Percentiles rank a stretch among this genome's conserved stretches.
phyloP scores from a whole-genome alignment of 2,888 invertebrate genomes.

The Leptinotarsa rubiginosa region DNA sequence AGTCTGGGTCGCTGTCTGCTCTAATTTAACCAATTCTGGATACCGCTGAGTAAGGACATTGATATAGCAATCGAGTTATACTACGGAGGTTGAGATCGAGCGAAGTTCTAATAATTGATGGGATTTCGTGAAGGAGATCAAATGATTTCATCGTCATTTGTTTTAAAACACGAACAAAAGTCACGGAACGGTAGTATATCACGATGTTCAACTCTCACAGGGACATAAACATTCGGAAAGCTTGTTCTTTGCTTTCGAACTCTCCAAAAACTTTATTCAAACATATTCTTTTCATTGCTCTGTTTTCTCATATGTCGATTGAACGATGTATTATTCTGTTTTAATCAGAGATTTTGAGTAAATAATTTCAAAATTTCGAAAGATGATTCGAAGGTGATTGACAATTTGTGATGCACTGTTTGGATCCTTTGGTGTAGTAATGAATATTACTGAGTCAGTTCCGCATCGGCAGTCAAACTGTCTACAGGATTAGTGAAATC shows the following conservation, averaged over 20 bases:
- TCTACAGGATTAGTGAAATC: too few species aligned
- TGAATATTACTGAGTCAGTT: too few species aligned
- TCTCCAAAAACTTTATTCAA: neutral
- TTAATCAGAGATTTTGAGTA: too few species aligned
- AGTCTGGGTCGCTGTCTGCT: constrained; percentile 42
- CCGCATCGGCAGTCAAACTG: too few species aligned
- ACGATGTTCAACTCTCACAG: neutral
- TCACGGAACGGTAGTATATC: constrained; percentile 15
- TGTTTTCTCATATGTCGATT: too few species aligned
- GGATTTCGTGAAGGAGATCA: constrained; percentile 31
- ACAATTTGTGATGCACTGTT: too few species aligned
- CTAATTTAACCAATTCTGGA: constrained; percentile 57
- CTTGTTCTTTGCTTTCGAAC: constrained; percentile 12
- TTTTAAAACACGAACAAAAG: constrained; percentile 6
- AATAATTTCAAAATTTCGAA: too few species aligned
- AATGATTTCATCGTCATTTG: constrained; percentile 16
- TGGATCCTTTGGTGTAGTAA: too few species aligned
- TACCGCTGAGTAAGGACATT: constrained; percentile 53
- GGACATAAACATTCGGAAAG: constrained; percentile 16
- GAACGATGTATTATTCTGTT: too few species aligned
- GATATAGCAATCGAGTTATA: constrained; percentile 45
- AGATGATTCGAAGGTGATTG: too few species aligned
- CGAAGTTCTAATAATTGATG: constrained; percentile 44
- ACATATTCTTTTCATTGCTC: neutral
- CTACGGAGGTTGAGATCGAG: constrained; percentile 31